A percentile compares a stretch with the other conserved stretches of the same genome.
phyloP scores from a whole-genome alignment of 2,113 vertebrate genomes.

The Alligator mississippiensis region DNA sequence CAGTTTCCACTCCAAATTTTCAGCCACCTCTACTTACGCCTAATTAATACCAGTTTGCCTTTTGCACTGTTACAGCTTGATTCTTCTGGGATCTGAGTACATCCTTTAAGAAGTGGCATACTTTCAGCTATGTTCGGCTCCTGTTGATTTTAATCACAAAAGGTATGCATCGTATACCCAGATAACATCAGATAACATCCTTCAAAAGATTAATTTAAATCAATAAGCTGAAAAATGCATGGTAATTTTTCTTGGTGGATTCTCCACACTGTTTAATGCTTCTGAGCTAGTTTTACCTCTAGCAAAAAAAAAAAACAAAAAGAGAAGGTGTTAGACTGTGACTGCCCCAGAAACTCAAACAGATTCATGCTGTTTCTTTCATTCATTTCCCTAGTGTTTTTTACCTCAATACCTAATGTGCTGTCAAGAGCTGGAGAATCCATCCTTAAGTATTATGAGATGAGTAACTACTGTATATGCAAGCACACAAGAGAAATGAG shows the following conservation, averaged over 20 bases:
- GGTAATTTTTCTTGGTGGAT: neutral
- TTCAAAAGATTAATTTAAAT: constrained; percentile 47
- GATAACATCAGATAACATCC: neutral
- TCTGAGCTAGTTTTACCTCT: constrained; percentile 64
- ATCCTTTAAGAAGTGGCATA: neutral
- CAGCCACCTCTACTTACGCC: neutral
- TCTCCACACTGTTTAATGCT: constrained; percentile 28
- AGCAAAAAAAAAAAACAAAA: constrained; percentile 10
- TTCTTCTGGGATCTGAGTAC: constrained; percentile 30
- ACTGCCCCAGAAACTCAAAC: constrained; percentile 41
- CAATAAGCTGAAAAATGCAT: neutral
- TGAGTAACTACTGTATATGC: constrained; percentile 59
- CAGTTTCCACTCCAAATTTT: constrained; percentile 32
- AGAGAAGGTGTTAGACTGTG: constrained; percentile 34
- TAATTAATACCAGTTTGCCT: constrained; percentile 18
- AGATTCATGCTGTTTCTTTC: constrained; percentile 34
- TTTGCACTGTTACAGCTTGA: constrained; percentile 41
- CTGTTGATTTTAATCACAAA: constrained; percentile 52
- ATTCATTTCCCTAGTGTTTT: constrained; percentile 49
- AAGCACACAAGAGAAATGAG: constrained; percentile 64
- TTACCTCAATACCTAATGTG: constrained; percentile 42
- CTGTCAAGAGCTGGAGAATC: constrained; percentile 64
- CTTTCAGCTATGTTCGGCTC: neutral
- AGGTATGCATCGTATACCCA: neutral
- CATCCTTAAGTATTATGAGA: constrained; percentile 64